Percentiles rank a stretch among this genome's conserved stretches.
Conservation (phyloP, 2,888 invertebrate species). For the Heliconius sara region DNA sequence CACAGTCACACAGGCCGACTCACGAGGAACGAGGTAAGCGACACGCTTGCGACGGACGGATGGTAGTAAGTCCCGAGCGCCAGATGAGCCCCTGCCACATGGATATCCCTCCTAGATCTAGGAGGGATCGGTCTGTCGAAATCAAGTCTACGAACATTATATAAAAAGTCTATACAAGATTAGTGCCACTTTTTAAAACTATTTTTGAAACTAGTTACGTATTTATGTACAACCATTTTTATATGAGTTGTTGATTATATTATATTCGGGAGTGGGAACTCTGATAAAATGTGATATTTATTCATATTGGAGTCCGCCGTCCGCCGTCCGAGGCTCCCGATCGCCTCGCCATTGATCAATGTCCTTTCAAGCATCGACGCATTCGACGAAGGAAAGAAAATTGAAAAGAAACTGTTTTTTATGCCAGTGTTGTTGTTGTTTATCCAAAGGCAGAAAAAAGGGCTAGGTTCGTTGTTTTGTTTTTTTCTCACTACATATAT, state of each 20-base stretch:
- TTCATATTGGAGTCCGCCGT: no score
- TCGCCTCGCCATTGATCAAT: slow-evolving; percentile 31
- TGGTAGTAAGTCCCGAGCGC: slow-evolving; percentile 14
- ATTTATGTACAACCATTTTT: no score
- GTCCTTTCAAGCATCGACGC: slow-evolving; percentile 10
- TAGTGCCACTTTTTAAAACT: no score
- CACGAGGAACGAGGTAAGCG: not conserved
- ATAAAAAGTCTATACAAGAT: no score
- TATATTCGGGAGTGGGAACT: no score
- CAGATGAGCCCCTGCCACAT: slow-evolving; percentile 24
- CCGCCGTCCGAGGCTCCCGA: slow-evolving; percentile 7
- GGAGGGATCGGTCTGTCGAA: not conserved
- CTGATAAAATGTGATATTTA: no score
- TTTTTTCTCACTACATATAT: no score
- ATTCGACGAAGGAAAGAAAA: not conserved
- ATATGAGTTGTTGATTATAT: no score
- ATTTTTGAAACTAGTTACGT: no score
- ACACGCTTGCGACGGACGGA: not conserved
- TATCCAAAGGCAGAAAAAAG: slow-evolving; percentile 14
- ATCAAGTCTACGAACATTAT: no score
- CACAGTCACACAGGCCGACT: slow-evolving; percentile 6
- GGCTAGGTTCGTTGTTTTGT: no score
- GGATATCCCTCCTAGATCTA: not conserved
- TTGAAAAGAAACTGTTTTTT: slow-evolving; percentile 21
- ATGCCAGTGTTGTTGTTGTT: slow-evolving; percentile 15